These are phyloP conservation scores for Drosophila paulistorum DNA, from an alignment of 1,140 invertebrate species.

Conservation along the genomic window DNA sequence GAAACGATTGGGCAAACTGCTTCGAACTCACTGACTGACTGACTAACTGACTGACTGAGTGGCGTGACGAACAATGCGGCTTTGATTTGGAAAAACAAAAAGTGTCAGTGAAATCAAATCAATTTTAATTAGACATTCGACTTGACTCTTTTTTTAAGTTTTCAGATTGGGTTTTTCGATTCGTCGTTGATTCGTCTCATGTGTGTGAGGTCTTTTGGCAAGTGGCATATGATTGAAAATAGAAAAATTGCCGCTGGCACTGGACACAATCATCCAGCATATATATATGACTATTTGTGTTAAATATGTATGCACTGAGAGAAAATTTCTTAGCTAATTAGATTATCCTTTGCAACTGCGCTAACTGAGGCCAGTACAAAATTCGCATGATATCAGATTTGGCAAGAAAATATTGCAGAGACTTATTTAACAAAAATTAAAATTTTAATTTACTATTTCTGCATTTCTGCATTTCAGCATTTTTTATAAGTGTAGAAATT, in stretches of 20 bases:
- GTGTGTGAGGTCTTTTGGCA: constrained; percentile 61
- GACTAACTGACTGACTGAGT: constrained; percentile 43
- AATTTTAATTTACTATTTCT: no score
- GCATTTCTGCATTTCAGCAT: neutral
- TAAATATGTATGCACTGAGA: constrained; percentile 26
- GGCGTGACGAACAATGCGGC: constrained; percentile 76
- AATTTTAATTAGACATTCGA: constrained; percentile 79
- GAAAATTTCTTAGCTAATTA: neutral
- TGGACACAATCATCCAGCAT: constrained; percentile 62
- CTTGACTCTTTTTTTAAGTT: constrained; percentile 27
- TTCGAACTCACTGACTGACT: constrained; percentile 28
- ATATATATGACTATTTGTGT: constrained; percentile 26
- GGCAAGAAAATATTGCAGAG: no score
- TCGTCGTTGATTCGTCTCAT: constrained; percentile 31
- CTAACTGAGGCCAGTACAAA: no score
- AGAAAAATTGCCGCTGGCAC: constrained; percentile 64
- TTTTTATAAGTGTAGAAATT: constrained; percentile 14
- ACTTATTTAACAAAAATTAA: no score
- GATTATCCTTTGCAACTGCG: neutral
- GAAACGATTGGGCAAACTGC: constrained; percentile 72
- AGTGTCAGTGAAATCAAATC: constrained; percentile 81
- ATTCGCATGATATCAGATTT: no score
- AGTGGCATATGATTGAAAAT: constrained; percentile 78
- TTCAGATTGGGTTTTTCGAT: constrained; percentile 13
- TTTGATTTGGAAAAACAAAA: constrained; percentile 68